Evolutionary conservation across 2,888 invertebrate genomes (phyloP).

Genomic region (Epistrophe eligans): DNA sequence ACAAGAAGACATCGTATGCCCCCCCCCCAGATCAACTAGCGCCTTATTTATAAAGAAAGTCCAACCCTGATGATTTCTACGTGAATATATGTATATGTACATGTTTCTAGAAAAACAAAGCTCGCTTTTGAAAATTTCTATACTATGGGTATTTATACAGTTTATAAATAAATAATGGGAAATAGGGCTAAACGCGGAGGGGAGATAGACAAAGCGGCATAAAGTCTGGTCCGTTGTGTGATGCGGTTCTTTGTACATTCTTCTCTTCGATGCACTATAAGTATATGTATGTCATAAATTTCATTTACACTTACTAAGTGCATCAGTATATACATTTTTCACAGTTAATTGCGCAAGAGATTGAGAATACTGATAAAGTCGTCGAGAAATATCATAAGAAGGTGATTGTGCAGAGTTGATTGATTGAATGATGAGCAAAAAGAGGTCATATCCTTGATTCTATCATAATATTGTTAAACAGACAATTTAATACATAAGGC

Average conservation of each 20-base stretch:
- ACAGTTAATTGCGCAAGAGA: constrained; percentile 65
- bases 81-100: neutral
- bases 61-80: neutral
- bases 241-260: constrained; percentile 11
- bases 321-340: constrained; percentile 34
- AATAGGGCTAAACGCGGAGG: neutral
- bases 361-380: constrained; percentile 61
- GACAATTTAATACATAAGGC: constrained; percentile 9
- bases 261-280: constrained; percentile 2
- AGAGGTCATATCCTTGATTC: constrained; percentile 60
- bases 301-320: constrained; percentile 59
- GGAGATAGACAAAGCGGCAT: constrained; percentile 50
- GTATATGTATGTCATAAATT: constrained; percentile 58
- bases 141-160: neutral
- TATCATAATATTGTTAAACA: constrained; percentile 19
- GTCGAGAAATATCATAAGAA: constrained; percentile 29
- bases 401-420: constrained; percentile 58
- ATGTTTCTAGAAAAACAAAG: neutral
- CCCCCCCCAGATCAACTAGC: too few species aligned
- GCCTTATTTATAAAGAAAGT: neutral
- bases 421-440: constrained; percentile 52
- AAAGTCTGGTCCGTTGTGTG: constrained; percentile 48
- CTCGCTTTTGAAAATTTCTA: neutral
- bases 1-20: too few species aligned
- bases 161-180: neutral